Base-by-base conservation (phyloP, 2,888 invertebrate genomes). In the Nemurella pictetii region DNA sequence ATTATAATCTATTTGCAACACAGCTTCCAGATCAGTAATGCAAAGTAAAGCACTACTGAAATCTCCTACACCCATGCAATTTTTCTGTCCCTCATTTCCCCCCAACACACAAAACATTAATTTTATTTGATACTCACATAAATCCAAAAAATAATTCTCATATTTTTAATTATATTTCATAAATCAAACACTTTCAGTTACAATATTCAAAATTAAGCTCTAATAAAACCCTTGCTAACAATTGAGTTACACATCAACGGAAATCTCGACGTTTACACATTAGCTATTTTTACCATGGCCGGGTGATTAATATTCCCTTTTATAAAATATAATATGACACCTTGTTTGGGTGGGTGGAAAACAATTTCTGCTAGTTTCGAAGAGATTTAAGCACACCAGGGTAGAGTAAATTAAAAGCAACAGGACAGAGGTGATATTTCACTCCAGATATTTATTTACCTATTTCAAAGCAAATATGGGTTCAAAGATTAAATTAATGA, bases 51-150 rank as follows among this genome's bases (percentile, higher is more conserved):
- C 83, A 85, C 83, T 80, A 36, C 81, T 72, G 29, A 80, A 29
- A 84, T 84, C 83, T 85, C 83, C 85, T 85, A 83, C 82, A 85
- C 86, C 35, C 85, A 73, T 27, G 28, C 35, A 81, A n/a, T 81
- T 81, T 81, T 81, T 35, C 36, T 35, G 36, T 36, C 25, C 26
- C 2, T 7, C 27, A 55, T 2, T 30, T 20, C 29, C n/a, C 78
- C 78, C 28, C 7, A 25, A 81, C 35, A 36, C 26, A 32, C 81
- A 81, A 26, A 81, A 35, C 30, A 81, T 20, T 32, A 81, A 32
- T 32, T 81, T 81, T 81, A 36, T 81, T 36, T 81, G 35, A 27
- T 81, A 81, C 36, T 81, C 81, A 81, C 81, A 81, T 81, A 81
- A 36, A 36, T 81, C 36, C 5, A 81, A 81, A 81, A 81, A 81